A percentile compares a stretch with the other conserved stretches of the same genome.
Conservation (phyloP, 2,113 vertebrate species). For the Piprites chloris region DNA sequence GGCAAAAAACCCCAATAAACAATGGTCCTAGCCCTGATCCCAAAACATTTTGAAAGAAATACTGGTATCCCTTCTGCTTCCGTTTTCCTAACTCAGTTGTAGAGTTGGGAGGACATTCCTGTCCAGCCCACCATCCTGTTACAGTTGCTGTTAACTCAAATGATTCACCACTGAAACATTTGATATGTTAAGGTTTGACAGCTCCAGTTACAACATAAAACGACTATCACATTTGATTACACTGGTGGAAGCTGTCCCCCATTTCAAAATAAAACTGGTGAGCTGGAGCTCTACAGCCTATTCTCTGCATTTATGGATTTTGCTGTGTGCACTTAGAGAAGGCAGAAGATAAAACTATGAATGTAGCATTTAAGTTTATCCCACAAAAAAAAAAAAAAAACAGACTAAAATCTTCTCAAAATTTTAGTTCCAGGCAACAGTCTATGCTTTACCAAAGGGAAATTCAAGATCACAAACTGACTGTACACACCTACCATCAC, state of each 20-base stretch:
- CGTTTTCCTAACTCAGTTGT: background rate
- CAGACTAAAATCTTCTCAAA: background rate
- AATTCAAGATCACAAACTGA: background rate
- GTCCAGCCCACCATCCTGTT: background rate
- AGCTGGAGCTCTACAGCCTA: background rate
- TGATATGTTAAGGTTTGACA: background rate
- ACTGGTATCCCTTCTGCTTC: background rate
- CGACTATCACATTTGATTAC: background rate
- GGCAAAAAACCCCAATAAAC: background rate
- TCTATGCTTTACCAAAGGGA: background rate
- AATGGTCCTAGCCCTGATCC: background rate
- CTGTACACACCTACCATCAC: slow-evolving; percentile 7
- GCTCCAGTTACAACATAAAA: background rate
- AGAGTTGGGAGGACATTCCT: background rate
- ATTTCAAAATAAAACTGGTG: background rate
- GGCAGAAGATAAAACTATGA: background rate
- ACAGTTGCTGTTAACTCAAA: background rate
- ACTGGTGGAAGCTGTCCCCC: background rate
- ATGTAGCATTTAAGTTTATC: background rate
- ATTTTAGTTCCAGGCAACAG: background rate
- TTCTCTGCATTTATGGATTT: background rate
- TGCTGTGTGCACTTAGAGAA: background rate
- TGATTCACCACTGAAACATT: background rate
- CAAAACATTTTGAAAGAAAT: background rate
- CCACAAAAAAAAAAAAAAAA: background rate